phyloP scores from a whole-genome alignment of 2,888 invertebrate species.

The Digitonthophagus gazella region DNA sequence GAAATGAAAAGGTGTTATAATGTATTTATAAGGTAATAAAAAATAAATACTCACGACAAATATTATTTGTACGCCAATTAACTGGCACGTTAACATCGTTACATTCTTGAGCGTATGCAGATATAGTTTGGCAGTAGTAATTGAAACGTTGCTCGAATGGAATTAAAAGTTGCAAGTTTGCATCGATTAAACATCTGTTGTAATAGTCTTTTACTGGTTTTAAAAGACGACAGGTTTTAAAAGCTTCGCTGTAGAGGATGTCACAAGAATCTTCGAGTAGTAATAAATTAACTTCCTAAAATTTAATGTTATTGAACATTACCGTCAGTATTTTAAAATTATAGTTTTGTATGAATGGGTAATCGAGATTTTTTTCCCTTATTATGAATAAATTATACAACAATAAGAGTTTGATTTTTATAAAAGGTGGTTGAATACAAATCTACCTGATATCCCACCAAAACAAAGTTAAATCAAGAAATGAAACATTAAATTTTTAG shows the following conservation, averaged over 20 bases:
- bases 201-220: slow-evolving; percentile 1
- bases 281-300: not conserved
- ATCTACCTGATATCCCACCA: no score
- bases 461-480: no score
- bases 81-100: slow-evolving; percentile 4
- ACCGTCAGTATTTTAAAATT: no score
- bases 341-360: no score
- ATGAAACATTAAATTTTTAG: no score
- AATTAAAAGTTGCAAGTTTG: not conserved
- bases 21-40: not conserved
- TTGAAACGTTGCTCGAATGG: not conserved
- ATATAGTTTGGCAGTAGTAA: slow-evolving; percentile 3
- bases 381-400: no score
- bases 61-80: not conserved
- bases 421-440: no score
- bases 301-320: no score
- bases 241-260: not conserved
- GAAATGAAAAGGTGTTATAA: not conserved
- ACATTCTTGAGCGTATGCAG: slow-evolving; percentile 12
- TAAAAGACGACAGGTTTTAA: not conserved
- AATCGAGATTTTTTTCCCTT: no score
- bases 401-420: no score
- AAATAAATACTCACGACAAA: slow-evolving; percentile 3
- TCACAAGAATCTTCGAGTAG: not conserved
- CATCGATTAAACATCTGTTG: slow-evolving; percentile 5